phyloP scores from a whole-genome alignment of 2,888 invertebrate species.

The Aphidius colemani region DNA sequence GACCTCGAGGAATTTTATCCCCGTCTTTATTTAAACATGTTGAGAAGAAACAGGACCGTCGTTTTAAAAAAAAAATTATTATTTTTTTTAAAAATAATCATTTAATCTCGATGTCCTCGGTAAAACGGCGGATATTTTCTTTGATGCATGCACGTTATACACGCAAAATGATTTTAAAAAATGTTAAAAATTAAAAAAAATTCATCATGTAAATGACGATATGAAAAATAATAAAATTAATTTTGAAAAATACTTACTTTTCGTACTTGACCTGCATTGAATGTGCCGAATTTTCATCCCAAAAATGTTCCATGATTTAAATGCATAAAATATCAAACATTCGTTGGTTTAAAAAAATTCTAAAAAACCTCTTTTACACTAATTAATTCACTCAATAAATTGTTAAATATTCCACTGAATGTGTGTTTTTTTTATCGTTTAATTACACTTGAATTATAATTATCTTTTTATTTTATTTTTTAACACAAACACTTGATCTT shows the following conservation, averaged over 20 bases:
- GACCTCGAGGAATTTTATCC: conserved; percentile 22
- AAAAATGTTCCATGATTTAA: conserved; percentile 61
- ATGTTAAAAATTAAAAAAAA: too few species aligned
- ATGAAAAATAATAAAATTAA: too few species aligned
- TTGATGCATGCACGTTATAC: too few species aligned
- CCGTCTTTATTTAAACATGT: neutral
- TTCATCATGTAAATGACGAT: too few species aligned
- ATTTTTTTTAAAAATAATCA: neutral
- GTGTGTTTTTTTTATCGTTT: neutral
- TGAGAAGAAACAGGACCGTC: neutral
- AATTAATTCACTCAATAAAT: neutral
- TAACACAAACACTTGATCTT: neutral
- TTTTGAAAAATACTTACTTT: conserved; percentile 56
- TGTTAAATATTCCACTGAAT: neutral
- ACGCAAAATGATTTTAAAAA: too few species aligned
- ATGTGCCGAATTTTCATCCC: conserved; percentile 63
- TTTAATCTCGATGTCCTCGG: neutral
- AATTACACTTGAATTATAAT: neutral
- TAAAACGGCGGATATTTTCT: too few species aligned
- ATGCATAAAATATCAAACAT: conserved; percentile 47
- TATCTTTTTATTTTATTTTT: conserved; percentile 17
- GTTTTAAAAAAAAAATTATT: neutral
- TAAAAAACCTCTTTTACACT: too few species aligned
- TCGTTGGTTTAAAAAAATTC: too few species aligned
- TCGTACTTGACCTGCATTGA: conserved; percentile 64